Base-by-base conservation (phyloP, 2,113 vertebrate species). In the Poeciliopsis prolifica region DNA sequence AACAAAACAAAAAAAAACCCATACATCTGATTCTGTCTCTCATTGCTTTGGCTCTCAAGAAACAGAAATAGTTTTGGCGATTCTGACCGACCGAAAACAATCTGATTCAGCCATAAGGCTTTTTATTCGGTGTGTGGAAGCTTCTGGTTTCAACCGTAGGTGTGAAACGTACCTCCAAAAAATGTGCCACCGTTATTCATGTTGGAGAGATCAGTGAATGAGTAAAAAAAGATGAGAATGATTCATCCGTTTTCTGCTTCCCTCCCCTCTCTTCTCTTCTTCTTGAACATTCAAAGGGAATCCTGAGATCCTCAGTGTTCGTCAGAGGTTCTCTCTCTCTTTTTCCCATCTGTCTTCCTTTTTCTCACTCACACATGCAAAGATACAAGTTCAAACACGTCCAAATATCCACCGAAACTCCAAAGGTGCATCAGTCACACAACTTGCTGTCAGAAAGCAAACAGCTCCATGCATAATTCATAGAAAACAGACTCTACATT, bases 231-330 rank as follows among this genome's bases (percentile, higher is more conserved):
- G 37, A 65, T 6, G 4, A 61, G 63, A 37, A 75, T 86, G 64
- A 84, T 86, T 83, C 58, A 64, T n/a, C 40, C 64, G 68, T 61
- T 19, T 42, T 58, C 37, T 61, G 24, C 69, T 42, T 54, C 44
- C n/a, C 2, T 48, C 64, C 30, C 35, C 68, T 29, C 60, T 72
- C 10, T 44, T 60, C 61, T 68, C 68, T n/a, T n/a, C n/a, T 71
- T 72, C 85, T 73, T 66, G 40, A 68, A 58, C 42, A 78, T 88
- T 91, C 87, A 88, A 89, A 88, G 86, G 29, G 14, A 70, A 85
- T 71, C 68, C 74, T 65, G 58, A 54, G 79, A 78, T 77, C 72
- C 69, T 29, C 68, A 8, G 1, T 74, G 66, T 84, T 70, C 81
- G 51, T 70, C 75, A 74, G 61, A 33, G 72, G 58, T 67, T 85